Evolutionary conservation across 23 tunicate species (phyloP).

Genomic region (Styela plicata): DNA sequence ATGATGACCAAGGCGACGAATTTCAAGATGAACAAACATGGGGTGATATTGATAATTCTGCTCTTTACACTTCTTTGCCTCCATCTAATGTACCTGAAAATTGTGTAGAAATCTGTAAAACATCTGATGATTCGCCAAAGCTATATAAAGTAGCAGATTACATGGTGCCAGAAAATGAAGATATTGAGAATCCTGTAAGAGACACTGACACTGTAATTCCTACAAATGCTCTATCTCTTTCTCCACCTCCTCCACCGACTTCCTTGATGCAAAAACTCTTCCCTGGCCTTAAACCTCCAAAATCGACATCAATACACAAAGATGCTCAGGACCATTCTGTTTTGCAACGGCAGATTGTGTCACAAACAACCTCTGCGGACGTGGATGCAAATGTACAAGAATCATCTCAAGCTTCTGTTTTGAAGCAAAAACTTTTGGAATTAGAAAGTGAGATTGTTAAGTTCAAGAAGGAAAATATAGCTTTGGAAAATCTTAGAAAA

Average conservation of each 20-base stretch:
- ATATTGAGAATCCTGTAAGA: constrained; percentile 27
- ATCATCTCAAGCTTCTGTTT: constrained; percentile 13
- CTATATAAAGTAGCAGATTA: constrained; percentile 18
- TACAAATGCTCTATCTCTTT: constrained; percentile 1
- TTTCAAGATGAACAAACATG: constrained; percentile 28
- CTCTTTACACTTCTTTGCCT: neutral
- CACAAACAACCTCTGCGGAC: neutral
- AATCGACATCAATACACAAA: neutral
- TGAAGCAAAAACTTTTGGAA: constrained; percentile 73
- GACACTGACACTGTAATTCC: constrained; percentile 5
- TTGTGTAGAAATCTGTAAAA: neutral
- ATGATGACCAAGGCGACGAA: neutral
- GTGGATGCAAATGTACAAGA: neutral
- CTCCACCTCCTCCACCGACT: constrained; percentile 58
- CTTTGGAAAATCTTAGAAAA: constrained; percentile 38
- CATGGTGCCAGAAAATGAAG: constrained; percentile 34
- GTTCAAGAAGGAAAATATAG: constrained; percentile 66
- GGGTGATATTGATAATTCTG: constrained; percentile 17
- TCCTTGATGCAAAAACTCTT: constrained; percentile 76
- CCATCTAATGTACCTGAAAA: neutral
- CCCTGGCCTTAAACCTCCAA: constrained; percentile 51
- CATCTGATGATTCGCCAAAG: neutral
- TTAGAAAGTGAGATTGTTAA: constrained; percentile 69
- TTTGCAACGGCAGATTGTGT: neutral
- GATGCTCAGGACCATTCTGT: neutral